A percentile compares a stretch with the other conserved stretches of the same genome.
Conservation (phyloP, 2,888 invertebrate genomes). For the Mythimna impura region DNA sequence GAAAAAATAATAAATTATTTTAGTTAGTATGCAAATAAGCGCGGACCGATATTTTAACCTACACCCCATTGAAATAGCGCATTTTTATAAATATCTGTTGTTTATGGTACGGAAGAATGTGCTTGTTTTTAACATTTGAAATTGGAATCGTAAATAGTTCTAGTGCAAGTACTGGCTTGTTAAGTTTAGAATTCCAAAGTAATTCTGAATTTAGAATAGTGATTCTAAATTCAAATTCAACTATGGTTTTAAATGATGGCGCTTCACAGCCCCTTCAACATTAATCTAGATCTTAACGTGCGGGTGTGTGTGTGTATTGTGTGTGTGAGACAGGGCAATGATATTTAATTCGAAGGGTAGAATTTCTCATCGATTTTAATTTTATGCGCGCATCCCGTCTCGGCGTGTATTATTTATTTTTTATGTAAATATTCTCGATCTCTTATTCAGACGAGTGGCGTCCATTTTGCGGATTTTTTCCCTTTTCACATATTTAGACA, state of each 20-base stretch:
- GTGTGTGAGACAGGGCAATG: slow-evolving; percentile 85
- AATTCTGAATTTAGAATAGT: slow-evolving; percentile 60
- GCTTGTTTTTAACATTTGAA: slow-evolving; percentile 63
- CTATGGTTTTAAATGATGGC: slow-evolving; percentile 67
- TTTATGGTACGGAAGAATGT: slow-evolving; percentile 83
- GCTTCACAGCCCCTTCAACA: slow-evolving; percentile 76
- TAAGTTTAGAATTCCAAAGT: slow-evolving; percentile 45
- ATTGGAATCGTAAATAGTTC: slow-evolving; percentile 62
- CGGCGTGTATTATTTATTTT: slow-evolving; percentile 88
- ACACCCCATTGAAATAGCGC: slow-evolving; percentile 87
- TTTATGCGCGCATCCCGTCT: slow-evolving; percentile 90
- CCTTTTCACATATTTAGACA: slow-evolving; percentile 82
- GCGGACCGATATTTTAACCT: slow-evolving; percentile 87
- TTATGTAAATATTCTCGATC: slow-evolving; percentile 89
- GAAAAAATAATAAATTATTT: slow-evolving; percentile 91
- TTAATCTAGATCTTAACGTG: slow-evolving; percentile 84
- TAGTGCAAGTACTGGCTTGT: slow-evolving; percentile 25
- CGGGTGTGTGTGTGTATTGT: slow-evolving; percentile 75
- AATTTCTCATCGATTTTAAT: slow-evolving; percentile 90
- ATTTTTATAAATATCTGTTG: slow-evolving; percentile 82
- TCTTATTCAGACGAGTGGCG: slow-evolving; percentile 86
- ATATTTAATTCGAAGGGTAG: slow-evolving; percentile 90
- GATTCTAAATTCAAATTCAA: slow-evolving; percentile 64
- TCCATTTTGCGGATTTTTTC: slow-evolving; percentile 82
- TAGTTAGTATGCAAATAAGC: slow-evolving; percentile 91